Evolutionary conservation across 1,140 invertebrate species (phyloP).

Genomic region (Schlechtendalia chinensis): DNA sequence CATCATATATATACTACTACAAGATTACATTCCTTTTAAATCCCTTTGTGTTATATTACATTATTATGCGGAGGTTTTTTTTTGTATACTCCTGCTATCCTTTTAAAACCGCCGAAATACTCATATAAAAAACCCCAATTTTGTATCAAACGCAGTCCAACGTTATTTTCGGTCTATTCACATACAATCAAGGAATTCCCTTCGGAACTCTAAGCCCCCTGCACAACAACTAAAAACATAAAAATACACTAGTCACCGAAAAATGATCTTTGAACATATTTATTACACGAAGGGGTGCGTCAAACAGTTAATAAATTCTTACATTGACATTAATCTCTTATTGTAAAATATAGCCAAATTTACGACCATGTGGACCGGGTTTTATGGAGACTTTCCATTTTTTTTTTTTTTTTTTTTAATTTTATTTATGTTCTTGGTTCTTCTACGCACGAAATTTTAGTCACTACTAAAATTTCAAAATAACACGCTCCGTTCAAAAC

Average conservation of each 20-base stretch:
- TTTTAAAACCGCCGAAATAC: constrained; percentile 15
- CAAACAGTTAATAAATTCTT: background rate
- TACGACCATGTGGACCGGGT: background rate
- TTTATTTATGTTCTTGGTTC: background rate
- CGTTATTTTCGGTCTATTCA: background rate
- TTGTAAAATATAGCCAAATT: background rate
- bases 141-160: background rate
- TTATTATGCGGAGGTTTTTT: background rate
- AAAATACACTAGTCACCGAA: background rate
- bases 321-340: background rate
- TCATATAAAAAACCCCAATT: background rate
- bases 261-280: background rate
- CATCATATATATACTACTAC: background rate
- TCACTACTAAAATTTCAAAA: no score
- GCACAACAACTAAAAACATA: background rate
- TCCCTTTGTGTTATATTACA: background rate
- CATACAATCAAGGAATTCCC: background rate
- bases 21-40: constrained; percentile 4
- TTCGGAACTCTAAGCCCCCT: background rate
- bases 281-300: background rate
- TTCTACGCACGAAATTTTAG: background rate
- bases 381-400: background rate
- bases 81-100: background rate
- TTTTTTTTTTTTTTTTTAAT: background rate
- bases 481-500: no score